These are phyloP conservation scores for Strigamia transsilvanica DNA, from an alignment of 2,888 invertebrate species.

Conservation along the genomic window DNA sequence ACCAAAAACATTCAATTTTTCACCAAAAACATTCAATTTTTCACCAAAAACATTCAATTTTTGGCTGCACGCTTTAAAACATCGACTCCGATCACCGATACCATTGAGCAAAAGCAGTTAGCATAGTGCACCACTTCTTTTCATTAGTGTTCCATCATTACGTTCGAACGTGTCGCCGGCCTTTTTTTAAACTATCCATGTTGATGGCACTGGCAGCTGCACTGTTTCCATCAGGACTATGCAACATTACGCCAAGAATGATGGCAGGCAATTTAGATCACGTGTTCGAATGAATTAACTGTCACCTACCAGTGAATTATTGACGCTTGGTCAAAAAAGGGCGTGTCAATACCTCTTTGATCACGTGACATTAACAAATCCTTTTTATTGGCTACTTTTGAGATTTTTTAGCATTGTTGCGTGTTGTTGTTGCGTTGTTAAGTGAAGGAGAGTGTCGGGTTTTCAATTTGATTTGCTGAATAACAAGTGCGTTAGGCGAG, in stretches of 20 bases:
- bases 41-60: too few species aligned
- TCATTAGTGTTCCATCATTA: too few species aligned
- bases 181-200: background rate
- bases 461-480: constrained; percentile 35
- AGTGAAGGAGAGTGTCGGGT: background rate
- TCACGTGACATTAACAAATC: too few species aligned
- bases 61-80: too few species aligned
- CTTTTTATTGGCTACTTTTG: background rate
- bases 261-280: constrained; percentile 12
- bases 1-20: too few species aligned
- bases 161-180: too few species aligned
- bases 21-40: too few species aligned
- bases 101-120: too few species aligned
- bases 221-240: background rate
- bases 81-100: too few species aligned
- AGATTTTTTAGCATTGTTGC: background rate
- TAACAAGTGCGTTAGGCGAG: constrained; percentile 15
- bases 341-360: background rate
- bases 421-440: background rate
- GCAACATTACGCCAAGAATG: background rate
- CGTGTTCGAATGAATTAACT: constrained; percentile 26
- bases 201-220: constrained; percentile 14
- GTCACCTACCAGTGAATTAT: background rate
- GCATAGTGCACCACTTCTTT: too few species aligned
- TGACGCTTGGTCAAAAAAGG: background rate